Evolutionary conservation across 2,113 vertebrate species (phyloP).

Genomic region (Poeciliopsis turrubarensis): DNA sequence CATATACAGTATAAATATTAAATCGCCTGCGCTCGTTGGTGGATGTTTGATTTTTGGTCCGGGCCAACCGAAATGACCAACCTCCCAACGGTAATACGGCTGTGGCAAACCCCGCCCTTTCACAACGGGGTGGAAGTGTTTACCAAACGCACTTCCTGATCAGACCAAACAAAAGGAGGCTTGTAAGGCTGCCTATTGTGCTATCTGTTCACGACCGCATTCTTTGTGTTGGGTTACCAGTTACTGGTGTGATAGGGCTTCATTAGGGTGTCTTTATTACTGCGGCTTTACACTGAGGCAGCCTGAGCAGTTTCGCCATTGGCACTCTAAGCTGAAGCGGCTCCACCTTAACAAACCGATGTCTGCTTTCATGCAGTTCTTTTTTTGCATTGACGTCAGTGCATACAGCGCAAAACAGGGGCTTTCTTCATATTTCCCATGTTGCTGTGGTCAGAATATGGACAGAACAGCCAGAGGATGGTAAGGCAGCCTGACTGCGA

Average conservation of each 20-base stretch:
- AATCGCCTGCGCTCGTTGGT: neutral
- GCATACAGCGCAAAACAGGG: conserved; percentile 67
- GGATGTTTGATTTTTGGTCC: conserved; percentile 8
- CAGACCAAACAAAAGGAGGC: conserved; percentile 29
- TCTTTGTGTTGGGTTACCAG: fast-evolving
- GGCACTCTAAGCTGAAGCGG: neutral
- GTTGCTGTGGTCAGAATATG: conserved; percentile 56
- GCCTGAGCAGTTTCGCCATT: fast-evolving
- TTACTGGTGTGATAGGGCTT: fast-evolving
- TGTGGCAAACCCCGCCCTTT: conserved; percentile 28
- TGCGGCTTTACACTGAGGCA: neutral
- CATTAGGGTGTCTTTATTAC: fast-evolving
- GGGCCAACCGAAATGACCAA: neutral
- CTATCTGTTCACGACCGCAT: neutral
- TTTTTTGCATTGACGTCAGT: conserved; percentile 83
- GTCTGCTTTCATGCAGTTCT: conserved; percentile 71
- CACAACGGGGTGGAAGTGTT: neutral
- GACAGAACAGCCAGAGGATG: conserved; percentile 34
- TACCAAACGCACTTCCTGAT: conserved; percentile 59
- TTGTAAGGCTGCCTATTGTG: conserved; percentile 44
- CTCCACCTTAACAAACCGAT: conserved; percentile 78
- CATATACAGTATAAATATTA: neutral
- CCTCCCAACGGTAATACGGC: conserved; percentile 16
- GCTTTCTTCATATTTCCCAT: conserved; percentile 65
- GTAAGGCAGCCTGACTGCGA: conserved; percentile 43